Evolutionary conservation across 1,140 invertebrate genomes (phyloP).

Genomic region (Drosophila lacertosa): DNA sequence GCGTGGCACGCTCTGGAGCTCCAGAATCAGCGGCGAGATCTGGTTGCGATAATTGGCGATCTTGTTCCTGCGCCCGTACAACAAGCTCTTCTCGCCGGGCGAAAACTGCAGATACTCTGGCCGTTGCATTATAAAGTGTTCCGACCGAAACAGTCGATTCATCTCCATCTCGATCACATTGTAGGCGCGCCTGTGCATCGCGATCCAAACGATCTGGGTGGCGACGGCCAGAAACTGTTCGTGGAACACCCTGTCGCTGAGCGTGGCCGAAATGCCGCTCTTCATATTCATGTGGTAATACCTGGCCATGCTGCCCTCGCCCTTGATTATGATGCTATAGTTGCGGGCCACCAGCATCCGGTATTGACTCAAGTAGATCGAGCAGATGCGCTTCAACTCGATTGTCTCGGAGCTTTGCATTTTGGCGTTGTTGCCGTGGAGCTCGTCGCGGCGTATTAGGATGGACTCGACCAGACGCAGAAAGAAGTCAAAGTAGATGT

Average conservation of each 20-base stretch:
- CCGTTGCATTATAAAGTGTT: constrained; percentile 60
- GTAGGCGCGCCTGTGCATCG: constrained; percentile 67
- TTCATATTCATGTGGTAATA: constrained; percentile 66
- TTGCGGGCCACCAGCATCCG: constrained; percentile 71
- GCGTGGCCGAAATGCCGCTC: constrained; percentile 59
- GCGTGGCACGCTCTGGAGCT: constrained; percentile 51
- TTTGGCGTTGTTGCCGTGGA: constrained; percentile 46
- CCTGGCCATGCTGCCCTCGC: constrained; percentile 54
- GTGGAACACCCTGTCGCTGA: constrained; percentile 60
- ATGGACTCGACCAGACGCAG: constrained; percentile 73
- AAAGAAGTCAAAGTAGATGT: constrained; percentile 81
- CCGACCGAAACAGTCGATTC: constrained; percentile 73
- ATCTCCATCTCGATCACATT: constrained; percentile 75
- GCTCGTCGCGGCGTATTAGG: constrained; percentile 69
- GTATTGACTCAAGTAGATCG: constrained; percentile 66
- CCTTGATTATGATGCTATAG: constrained; percentile 67
- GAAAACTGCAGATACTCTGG: constrained; percentile 57
- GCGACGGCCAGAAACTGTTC: constrained; percentile 67
- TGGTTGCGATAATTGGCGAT: constrained; percentile 68
- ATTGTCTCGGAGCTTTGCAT: constrained; percentile 69
- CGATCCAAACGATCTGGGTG: constrained; percentile 73
- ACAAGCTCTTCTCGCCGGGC: constrained; percentile 51
- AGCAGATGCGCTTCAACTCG: constrained; percentile 66
- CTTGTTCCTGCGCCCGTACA: constrained; percentile 66
- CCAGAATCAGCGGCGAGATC: constrained; percentile 69